phyloP scores from a whole-genome alignment of 1,140 invertebrate species.

The Theocolax elegans region DNA sequence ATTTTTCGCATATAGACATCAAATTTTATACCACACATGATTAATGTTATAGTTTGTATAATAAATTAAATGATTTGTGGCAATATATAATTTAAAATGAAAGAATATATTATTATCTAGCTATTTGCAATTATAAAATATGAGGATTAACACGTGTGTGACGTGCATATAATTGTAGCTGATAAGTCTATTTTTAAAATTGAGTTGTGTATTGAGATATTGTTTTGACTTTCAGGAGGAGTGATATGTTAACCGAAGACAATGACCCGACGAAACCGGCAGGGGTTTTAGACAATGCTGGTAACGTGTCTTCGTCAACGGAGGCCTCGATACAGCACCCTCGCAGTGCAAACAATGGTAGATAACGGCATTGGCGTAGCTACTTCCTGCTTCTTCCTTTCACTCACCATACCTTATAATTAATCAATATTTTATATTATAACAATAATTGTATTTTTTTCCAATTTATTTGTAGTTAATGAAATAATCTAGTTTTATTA shows the following conservation, averaged over 20 bases:
- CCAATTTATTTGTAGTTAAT: background rate
- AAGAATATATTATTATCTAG: too few relatives aligned
- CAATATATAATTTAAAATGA: too few relatives aligned
- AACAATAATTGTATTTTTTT: constrained; percentile 11
- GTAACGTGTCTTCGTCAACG: constrained; percentile 65
- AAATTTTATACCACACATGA: too few relatives aligned
- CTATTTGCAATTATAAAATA: too few relatives aligned
- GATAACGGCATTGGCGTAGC: constrained; percentile 38
- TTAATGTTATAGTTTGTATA: too few relatives aligned
- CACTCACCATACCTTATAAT: background rate
- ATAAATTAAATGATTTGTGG: too few relatives aligned
- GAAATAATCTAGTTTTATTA: too few relatives aligned
- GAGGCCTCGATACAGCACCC: constrained; percentile 63
- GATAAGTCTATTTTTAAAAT: too few relatives aligned
- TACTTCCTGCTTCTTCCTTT: constrained; percentile 4
- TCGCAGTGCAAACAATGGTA: constrained; percentile 63
- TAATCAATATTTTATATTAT: constrained; percentile 17
- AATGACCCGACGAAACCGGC: constrained; percentile 66
- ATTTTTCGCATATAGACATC: too few relatives aligned
- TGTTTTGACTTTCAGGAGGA: constrained; percentile 49
- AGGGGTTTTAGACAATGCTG: constrained; percentile 66
- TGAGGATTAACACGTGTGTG: too few relatives aligned
- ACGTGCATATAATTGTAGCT: too few relatives aligned
- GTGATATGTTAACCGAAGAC: constrained; percentile 69
- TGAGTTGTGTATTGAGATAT: too few relatives aligned